Evolutionary conservation across 1,140 invertebrate species (phyloP).

Genomic region (Eurytemora carolleeae): DNA sequence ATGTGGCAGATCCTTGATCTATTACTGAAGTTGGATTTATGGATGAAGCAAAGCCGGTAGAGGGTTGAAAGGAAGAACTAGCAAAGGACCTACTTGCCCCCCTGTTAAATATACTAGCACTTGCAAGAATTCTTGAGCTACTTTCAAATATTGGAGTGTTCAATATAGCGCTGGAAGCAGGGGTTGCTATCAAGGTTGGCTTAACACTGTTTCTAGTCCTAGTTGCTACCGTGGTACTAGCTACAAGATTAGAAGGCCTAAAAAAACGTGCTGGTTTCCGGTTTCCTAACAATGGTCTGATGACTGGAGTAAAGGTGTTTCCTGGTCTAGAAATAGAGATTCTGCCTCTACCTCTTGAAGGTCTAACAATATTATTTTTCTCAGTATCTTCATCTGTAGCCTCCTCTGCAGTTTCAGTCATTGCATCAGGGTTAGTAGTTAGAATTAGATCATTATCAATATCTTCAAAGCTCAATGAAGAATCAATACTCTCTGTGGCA

Average conservation of each 20-base stretch:
- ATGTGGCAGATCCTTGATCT: not conserved
- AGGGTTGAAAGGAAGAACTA: not conserved
- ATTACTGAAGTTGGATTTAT: not conserved
- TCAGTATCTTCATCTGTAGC: not conserved
- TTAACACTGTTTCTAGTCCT: constrained; percentile 7
- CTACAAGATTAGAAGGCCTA: not conserved
- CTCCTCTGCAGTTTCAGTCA: not conserved
- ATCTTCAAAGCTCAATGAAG: not conserved
- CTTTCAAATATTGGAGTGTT: not conserved
- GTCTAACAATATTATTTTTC: not conserved
- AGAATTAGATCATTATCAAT: not conserved
- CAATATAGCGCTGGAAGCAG: not conserved
- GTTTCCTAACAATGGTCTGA: constrained; percentile 7
- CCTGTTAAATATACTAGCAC: not conserved
- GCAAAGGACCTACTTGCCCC: not conserved
- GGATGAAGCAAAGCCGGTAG: not conserved
- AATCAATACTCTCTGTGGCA: not conserved
- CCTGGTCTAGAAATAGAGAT: not conserved
- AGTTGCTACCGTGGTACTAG: constrained; percentile 9
- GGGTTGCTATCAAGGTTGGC: constrained; percentile 13
- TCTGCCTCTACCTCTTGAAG: not conserved
- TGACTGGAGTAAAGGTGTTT: constrained; percentile 10
- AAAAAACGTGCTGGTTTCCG: not conserved
- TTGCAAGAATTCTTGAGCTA: not conserved
- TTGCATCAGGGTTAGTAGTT: not conserved